These are phyloP conservation scores for Lepidostoma basale DNA, from an alignment of 1,140 invertebrate species.

Conservation along the genomic window DNA sequence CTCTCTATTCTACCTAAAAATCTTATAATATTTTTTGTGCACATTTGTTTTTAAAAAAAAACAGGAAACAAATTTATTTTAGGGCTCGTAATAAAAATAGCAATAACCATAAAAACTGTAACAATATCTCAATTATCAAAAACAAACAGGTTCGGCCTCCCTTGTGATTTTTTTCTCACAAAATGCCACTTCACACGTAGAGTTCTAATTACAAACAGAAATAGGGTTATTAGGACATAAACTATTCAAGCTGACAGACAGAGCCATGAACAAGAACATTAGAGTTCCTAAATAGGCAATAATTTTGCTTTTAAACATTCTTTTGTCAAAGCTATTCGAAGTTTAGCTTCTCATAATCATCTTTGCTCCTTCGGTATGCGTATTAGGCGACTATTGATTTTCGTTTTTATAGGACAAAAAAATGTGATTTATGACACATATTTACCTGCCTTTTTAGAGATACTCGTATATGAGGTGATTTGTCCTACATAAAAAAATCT, in stretches of 20 bases:
- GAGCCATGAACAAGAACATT: neutral
- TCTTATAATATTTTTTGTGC: too few relatives aligned
- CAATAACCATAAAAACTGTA: too few relatives aligned
- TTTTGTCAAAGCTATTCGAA: neutral
- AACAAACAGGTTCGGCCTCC: neutral
- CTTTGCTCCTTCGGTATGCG: neutral
- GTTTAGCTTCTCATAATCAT: neutral
- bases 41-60: too few relatives aligned
- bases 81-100: too few relatives aligned
- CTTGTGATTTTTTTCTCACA: neutral
- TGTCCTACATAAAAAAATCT: too few relatives aligned
- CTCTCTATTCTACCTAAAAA: too few relatives aligned
- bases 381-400: conserved; percentile 6
- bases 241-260: neutral
- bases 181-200: neutral
- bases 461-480: too few relatives aligned
- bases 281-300: conserved; percentile 6
- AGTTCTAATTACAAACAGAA: neutral
- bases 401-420: conserved; percentile 21
- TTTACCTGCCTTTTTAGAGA: conserved; percentile 2
- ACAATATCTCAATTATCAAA: too few relatives aligned
- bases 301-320: neutral
- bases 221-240: neutral
- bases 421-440: conserved; percentile 15
- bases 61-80: too few relatives aligned